These are phyloP conservation scores for Cyphomyrus discorhynchus DNA, from an alignment of 2,113 vertebrate genomes.

Conservation along the genomic window DNA sequence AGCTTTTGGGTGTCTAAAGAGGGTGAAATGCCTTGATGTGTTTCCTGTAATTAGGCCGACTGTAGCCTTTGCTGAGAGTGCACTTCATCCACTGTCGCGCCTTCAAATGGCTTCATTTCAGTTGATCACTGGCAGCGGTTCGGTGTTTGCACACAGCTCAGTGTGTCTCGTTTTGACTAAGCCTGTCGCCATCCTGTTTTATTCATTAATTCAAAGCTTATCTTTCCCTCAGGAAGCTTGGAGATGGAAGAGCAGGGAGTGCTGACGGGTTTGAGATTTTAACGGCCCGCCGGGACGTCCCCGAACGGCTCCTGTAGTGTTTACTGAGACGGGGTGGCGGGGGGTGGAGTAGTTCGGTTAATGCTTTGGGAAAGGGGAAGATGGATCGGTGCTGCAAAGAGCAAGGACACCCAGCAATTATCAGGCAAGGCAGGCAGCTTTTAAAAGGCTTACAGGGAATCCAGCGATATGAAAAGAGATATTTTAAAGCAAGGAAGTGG, in stretches of 20 bases:
- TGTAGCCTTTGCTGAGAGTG: neutral
- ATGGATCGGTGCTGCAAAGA: neutral
- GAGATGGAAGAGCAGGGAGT: neutral
- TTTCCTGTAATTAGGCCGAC: neutral
- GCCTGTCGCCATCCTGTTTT: neutral
- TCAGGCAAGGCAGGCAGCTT: neutral
- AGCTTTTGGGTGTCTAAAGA: neutral
- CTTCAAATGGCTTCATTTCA: neutral
- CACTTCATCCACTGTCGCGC: neutral
- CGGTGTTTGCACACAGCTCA: neutral
- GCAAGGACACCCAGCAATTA: neutral
- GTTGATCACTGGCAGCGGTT: neutral
- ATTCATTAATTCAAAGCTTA: neutral
- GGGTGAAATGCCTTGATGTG: neutral
- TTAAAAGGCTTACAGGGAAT: neutral
- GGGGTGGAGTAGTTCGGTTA: neutral
- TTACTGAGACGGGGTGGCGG: neutral
- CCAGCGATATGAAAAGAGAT: neutral
- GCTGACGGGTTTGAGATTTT: neutral
- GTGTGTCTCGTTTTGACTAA: neutral
- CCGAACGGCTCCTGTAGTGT: neutral
- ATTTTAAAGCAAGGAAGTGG: neutral
- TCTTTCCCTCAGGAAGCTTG: neutral
- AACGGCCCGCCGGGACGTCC: neutral
- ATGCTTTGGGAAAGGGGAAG: neutral